Base-by-base conservation (phyloP, 2,113 vertebrate species). In the Oryzias curvinotus region DNA sequence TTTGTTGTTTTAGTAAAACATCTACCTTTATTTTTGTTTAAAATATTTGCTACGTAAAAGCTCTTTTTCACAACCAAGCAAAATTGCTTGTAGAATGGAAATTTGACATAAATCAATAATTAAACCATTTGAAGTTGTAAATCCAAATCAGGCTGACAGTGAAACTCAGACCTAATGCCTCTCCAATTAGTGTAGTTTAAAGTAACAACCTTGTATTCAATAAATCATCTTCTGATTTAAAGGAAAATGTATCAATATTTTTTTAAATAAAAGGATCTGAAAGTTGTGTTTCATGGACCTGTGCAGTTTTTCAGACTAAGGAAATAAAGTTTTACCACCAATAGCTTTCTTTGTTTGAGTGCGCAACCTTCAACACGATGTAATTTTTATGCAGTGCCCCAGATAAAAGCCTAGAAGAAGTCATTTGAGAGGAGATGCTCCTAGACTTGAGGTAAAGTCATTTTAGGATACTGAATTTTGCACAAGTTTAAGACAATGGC, bases 331-430 rank as follows among this genome's bases (percentile, higher is more conserved):
- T 2, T 65, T 57, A 49, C 28, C 8, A 5, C 21, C 69, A 53
- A 70, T 58, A 52, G 51, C 44, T 51, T 63, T 57, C 18, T 67
- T 23, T 56, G 41, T 0, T 23, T 55, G 44, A 67, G 1, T 41
- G 12, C 49, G 28, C 26, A 45, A 19, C 47, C 52, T 71, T 67
- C 52, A 56, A 52, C 65, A 61, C 44, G 46, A 77, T 67, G 13
- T 44, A 26, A 48, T 50, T 66, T 70, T 65, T 56, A 71, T 48
- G 36, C 16, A 19, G 18, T 61, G 12, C 26, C 10, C 17, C 1
- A 47, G 23, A 60, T 75, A 57, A 69, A 72, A 62, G 17, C 46
- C 30, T 46, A 5, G 17, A 65, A 17, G 4, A 51, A 28, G 30
- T 60, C 1, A 48, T 26, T 68, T 59, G 7, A 30, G 42, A 60